Evolutionary conservation across 1,140 invertebrate genomes (phyloP).

Genomic region (Nephila pilipes): DNA sequence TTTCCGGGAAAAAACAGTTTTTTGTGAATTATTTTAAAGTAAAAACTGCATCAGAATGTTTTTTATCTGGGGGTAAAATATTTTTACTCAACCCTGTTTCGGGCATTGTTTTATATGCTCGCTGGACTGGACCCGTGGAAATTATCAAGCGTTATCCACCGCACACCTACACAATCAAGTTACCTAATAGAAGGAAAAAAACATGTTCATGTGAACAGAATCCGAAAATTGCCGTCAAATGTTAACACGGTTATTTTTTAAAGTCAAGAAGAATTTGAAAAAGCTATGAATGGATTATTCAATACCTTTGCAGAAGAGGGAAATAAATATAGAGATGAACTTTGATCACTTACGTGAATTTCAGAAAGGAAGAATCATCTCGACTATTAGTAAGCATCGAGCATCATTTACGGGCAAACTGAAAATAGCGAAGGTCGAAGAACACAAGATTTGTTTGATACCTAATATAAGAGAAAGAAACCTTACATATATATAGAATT

Average conservation of each 20-base stretch:
- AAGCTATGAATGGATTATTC: not conserved
- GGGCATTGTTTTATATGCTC: not conserved
- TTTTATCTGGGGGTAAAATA: not conserved
- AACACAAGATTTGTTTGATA: not conserved
- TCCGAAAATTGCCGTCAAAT: not conserved
- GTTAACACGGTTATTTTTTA: not conserved
- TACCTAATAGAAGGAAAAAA: not conserved
- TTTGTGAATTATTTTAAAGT: not conserved
- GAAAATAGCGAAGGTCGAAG: not conserved
- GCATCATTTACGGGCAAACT: not conserved
- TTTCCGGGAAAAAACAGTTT: not conserved
- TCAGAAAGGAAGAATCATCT: not conserved
- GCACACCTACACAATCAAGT: no score
- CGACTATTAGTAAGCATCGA: not conserved
- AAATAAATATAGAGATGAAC: not conserved
- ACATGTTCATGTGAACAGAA: not conserved
- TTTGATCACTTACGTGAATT: not conserved
- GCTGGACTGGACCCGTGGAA: not conserved
- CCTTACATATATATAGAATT: conserved; percentile 20
- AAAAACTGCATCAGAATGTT: not conserved
- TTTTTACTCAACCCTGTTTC: not conserved
- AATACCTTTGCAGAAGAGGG: not conserved
- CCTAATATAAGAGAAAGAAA: conserved; percentile 9
- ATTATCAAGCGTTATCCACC: not conserved
- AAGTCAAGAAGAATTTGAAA: conserved; percentile 9